A percentile compares a stretch with the other conserved stretches of the same genome.
Evolutionary conservation across 2,113 vertebrate species (phyloP).

Genomic region (Fulmarus glacialis): DNA sequence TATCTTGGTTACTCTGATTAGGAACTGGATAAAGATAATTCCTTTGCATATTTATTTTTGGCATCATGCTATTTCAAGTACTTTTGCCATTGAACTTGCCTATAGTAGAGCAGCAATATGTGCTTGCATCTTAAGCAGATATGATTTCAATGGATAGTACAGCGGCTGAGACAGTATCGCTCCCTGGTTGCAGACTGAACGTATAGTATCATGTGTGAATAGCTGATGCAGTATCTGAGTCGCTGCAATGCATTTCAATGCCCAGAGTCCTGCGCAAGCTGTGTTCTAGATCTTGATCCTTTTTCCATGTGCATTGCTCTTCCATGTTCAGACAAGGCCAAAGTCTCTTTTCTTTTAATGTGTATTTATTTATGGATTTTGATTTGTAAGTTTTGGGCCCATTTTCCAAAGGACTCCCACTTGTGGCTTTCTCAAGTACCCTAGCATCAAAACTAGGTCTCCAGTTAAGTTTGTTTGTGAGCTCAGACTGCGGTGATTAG

Average conservation of each 20-base stretch:
- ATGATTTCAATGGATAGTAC: neutral
- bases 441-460: neutral
- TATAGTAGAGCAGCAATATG: neutral
- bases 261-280: neutral
- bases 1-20: neutral
- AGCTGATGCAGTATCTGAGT: neutral
- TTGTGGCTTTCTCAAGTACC: neutral
- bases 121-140: neutral
- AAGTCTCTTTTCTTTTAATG: neutral
- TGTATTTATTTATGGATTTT: neutral
- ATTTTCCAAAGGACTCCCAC: neutral
- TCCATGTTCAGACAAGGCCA: neutral
- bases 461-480: neutral
- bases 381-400: neutral
- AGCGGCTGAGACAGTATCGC: neutral
- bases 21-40: neutral
- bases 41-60: neutral
- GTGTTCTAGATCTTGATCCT: neutral
- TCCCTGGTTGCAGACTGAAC: neutral
- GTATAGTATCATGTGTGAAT: neutral
- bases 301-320: neutral
- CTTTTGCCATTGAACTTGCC: neutral
- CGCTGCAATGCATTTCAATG: neutral
- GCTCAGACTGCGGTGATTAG: neutral
- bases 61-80: neutral